Base-by-base conservation (phyloP, 2,888 invertebrate species). In the Diaphora mendica region DNA sequence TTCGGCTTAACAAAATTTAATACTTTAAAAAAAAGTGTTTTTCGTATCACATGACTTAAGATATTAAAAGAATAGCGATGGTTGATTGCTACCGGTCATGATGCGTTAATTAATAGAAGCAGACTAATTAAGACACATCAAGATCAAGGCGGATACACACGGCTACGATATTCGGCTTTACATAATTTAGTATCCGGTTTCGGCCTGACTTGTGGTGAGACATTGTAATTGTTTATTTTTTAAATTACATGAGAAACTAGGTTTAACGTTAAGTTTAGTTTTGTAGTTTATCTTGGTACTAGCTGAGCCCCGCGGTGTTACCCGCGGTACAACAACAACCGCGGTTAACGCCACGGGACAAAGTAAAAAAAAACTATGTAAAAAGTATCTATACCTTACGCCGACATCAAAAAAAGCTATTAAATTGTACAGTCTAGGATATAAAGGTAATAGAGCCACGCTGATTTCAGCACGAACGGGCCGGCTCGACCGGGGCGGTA, bases 71-170 rank as follows among this genome's bases (percentile, higher is more conserved):
- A 72, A 51, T 68, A 76, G 75, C 64, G 68, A 70, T 64, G 71
- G 44, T 11, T 76, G 78, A 76, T 80, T 79, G 70, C 81, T 35
- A 75, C 79, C 33, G 35, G 42, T 15, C 70, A 79, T n/a, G n/a
- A n/a, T n/a, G n/a, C n/a, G n/a, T 77, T 73, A 68, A 75, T 77
- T 77, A 79, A 77, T 75, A 66, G 74, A 72, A 66, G 73, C 42
- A 73, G 77, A 82, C 81, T 82, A 82, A 82, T 82, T 79, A 82
- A 76, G 66, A 78, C 72, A 51, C 62, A 80, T 64, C 42, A 67
- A 72, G 71, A 75, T 75, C 76, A 23, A 35, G 82, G 78, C 69
- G 30, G 26, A 35, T 64, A 72, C 62, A 35, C 77, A 73, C 69
- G 72, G 64, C 72, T 76, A 73, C 74, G 67, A 64, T 77, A 75